Evolutionary conservation across 2,113 vertebrate genomes (phyloP), one percentile per base, ranked within the genome.

Genomic region (Meleagris gallopavo): DNA sequence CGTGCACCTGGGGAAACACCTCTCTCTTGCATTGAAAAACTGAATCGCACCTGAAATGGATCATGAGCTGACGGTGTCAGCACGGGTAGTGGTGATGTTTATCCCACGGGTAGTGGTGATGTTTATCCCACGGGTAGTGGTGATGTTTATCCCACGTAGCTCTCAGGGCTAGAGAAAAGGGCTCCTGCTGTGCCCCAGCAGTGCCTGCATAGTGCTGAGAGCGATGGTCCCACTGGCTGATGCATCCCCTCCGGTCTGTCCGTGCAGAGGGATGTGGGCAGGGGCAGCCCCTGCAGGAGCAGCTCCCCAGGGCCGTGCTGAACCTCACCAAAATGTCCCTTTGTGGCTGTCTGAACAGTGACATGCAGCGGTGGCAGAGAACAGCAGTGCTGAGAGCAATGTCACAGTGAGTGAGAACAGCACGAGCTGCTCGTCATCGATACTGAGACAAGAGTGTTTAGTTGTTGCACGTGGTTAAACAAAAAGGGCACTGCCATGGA

Each of bases 401-500:
- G 9, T 7, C 54, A 7, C 2, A 29, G 83, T 32, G 45, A 38
- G 25, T 2, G 14, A 11, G 17, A 54, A 12, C 27, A 13, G 40
- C 58, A 4, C 0, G 0, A 46, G 30, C 38, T 60, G 11, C 29
- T 43, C 40, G 2, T 21, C 70, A 18, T 4, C 19, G 48, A 8
- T 17, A 24, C 38, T 30, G 11, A 18, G 66, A 30, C 21, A 43
- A 43, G 61, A 62, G 38, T 15, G 18, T 50, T n/a, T 13, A 2
- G 32, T 12, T n/a, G 27, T 0, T 62, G n/a, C 25, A 25, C 18
- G 0, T 2, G 24, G 20, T 14, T 30, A 38, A 74, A 29, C 34
- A 50, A 54, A 52, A 76, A 41, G 12, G 8, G 9, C 25, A 2
- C 16, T 24, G 22, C 8, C 34, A 32, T 29, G 19, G 6, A 62